These are phyloP conservation scores for Colossoma macropomum DNA, from an alignment of 2,113 vertebrate species.

Conservation along the genomic window DNA sequence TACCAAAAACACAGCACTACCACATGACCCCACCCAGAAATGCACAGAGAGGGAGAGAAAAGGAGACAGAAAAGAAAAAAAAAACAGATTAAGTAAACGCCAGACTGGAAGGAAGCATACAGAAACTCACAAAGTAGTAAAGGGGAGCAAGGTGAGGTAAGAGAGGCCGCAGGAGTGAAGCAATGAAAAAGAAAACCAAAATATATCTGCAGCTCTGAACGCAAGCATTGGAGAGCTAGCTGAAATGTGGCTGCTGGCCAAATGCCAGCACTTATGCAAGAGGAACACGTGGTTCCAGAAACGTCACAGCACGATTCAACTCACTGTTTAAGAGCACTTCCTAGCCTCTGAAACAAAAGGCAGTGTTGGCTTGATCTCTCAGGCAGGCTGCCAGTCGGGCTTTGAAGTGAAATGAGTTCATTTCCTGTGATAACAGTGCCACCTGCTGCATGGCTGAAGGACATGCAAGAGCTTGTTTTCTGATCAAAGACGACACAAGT, in stretches of 20 bases:
- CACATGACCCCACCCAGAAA: conserved; percentile 46
- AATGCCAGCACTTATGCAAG: background rate
- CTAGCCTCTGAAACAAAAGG: conserved; percentile 25
- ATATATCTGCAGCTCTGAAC: background rate
- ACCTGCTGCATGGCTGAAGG: conserved; percentile 14
- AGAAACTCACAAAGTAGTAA: background rate
- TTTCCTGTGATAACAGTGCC: conserved; percentile 13
- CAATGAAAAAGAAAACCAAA: background rate
- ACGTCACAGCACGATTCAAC: background rate
- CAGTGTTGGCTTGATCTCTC: conserved; percentile 4
- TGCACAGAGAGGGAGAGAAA: conserved; percentile 1
- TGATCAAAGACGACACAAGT: background rate
- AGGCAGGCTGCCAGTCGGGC: conserved; percentile 7
- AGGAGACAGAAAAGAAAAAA: background rate
- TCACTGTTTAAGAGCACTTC: conserved; percentile 23
- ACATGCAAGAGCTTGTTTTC: background rate
- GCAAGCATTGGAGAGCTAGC: background rate
- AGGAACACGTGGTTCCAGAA: background rate
- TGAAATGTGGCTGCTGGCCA: background rate
- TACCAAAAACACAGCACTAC: conserved; percentile 30
- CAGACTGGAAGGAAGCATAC: background rate
- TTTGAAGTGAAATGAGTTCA: background rate
- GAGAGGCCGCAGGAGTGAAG: background rate
- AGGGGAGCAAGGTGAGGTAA: background rate
- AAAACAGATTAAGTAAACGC: background rate